Evolutionary conservation across 2,797 vertebrate genomes (phyloP).

Genomic region (Hephaestus fuliginosus): DNA sequence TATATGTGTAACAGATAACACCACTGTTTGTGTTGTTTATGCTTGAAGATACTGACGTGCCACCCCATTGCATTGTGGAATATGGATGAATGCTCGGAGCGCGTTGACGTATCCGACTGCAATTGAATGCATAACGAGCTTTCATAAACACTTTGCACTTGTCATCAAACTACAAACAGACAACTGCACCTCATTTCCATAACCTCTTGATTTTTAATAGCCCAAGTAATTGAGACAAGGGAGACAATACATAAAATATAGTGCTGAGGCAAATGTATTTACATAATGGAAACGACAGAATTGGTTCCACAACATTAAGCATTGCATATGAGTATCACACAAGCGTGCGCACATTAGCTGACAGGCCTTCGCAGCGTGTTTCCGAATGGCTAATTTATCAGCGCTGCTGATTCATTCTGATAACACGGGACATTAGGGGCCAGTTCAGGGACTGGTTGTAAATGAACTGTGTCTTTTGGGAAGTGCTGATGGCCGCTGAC

Average conservation of each 20-base stretch:
- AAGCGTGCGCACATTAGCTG: slow-evolving; percentile 74
- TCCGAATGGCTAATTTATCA: slow-evolving; percentile 83
- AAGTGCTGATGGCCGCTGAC: slow-evolving; percentile 60
- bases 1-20: slow-evolving; percentile 28
- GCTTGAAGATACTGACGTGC: slow-evolving; percentile 45
- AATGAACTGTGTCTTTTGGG: slow-evolving; percentile 68
- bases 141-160: slow-evolving; percentile 78
- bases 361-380: slow-evolving; percentile 71
- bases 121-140: slow-evolving; percentile 74
- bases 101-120: slow-evolving; percentile 66
- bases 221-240: slow-evolving; percentile 86
- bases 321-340: slow-evolving; percentile 85
- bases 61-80: slow-evolving; percentile 66
- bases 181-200: slow-evolving; percentile 79
- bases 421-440: slow-evolving; percentile 79
- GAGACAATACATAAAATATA: slow-evolving; percentile 88
- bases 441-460: slow-evolving; percentile 67
- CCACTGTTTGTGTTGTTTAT: slow-evolving; percentile 37
- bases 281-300: slow-evolving; percentile 90
- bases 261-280: slow-evolving; percentile 88
- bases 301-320: slow-evolving; percentile 90
- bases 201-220: slow-evolving; percentile 87
- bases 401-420: slow-evolving; percentile 84
- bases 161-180: slow-evolving; percentile 78
- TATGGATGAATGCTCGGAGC: slow-evolving; percentile 73